Base-by-base conservation (phyloP, 2,888 invertebrate species). In the Aporophyla nigra region DNA sequence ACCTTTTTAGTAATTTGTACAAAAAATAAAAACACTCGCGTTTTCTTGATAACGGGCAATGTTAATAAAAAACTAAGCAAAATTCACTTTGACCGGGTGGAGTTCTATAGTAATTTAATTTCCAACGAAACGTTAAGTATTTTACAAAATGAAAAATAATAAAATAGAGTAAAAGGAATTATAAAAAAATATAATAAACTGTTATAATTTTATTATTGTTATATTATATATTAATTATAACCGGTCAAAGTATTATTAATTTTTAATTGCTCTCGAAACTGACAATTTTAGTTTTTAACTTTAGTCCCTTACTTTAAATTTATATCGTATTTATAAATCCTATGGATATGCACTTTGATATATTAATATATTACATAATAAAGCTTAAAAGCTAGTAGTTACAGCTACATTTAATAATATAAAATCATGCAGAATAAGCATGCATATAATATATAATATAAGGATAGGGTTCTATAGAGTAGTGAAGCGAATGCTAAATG, bases 21-120 rank as follows among this genome's bases (percentile, higher is more conserved):
- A 83, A 65, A 54, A 33, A 33, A 83, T 72, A 65, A 54, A 83
- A 78, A 66, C 82, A 82, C 82, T 82, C 82, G 82, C 82, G 82
- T 58, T 80, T 54, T 54, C 2, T 33, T 56, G 10, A 46, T 58
- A 56, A 69, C 61, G 49, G 53, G 43, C 7, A 66, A 69, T 27
- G 16, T 63, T 84, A 12, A 16, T 79, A 14, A 19, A 33, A 24
- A 27, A 49, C 7, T 49, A n/a, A 19, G 2, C 16, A 51, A 66
- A 63, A 53, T 19, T 2, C 40, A 62, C 65, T 83, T 58, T 79
- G 65, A 74, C 69, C 61, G 62, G 43, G 14, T 5, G 49, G 9
- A 43, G 59, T 51, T 53, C 21, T 53, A 19, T 67, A 27, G 21
- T 21, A 5, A 27, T 66, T 14, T 2, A 49, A 21, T 0, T 7